Percentiles rank a stretch among this genome's conserved stretches.
phyloP scores from a whole-genome alignment of 2,113 vertebrate species.

The Heterocephalus glaber region DNA sequence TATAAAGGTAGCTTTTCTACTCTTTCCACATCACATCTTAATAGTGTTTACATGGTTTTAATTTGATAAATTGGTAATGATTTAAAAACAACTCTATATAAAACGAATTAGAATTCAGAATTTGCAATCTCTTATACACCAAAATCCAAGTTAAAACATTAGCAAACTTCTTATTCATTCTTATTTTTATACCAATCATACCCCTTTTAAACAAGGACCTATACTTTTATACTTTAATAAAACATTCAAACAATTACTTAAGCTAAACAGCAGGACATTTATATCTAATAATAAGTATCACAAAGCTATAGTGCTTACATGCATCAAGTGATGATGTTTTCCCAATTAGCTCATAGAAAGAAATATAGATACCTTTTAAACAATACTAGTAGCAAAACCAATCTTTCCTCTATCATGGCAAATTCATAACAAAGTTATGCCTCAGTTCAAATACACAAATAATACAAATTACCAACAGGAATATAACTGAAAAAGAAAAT shows the following conservation, averaged over 20 bases:
- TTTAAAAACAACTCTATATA: not conserved
- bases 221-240: constrained; percentile 58
- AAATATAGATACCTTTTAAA: not conserved
- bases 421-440: constrained; percentile 20
- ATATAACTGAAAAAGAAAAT: not conserved
- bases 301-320: not conserved
- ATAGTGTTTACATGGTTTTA: not conserved
- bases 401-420: not conserved
- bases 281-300: not conserved
- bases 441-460: not conserved
- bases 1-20: not conserved
- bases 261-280: not conserved
- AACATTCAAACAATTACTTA: not conserved
- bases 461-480: constrained; percentile 12
- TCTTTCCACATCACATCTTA: not conserved
- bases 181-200: constrained; percentile 32
- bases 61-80: not conserved
- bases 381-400: not conserved
- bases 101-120: constrained; percentile 40
- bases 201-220: not conserved
- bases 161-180: constrained; percentile 20
- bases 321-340: constrained; percentile 22
- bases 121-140: constrained; percentile 23
- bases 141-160: constrained; percentile 9
- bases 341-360: not conserved